Percentiles rank a stretch among this genome's conserved stretches.
Evolutionary conservation across 64 coral and sea anemone genomes (phyloP).

Genomic region (Montipora capricornis): DNA sequence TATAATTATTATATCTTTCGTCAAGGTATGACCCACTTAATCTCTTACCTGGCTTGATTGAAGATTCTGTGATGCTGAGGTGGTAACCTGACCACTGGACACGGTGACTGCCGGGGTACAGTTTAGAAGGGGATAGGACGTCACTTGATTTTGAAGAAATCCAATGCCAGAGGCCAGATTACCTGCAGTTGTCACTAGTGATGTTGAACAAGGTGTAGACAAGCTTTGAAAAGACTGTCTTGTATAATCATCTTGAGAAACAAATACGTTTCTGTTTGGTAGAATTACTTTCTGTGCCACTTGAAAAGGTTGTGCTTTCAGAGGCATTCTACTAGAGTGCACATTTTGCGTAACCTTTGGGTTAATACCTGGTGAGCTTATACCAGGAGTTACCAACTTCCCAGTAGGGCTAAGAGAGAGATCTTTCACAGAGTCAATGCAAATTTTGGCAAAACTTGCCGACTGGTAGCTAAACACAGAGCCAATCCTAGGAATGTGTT

Average conservation of each 20-base stretch:
- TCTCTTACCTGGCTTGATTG: conserved; percentile 29
- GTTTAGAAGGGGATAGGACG: neutral
- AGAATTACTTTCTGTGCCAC: neutral
- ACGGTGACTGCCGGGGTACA: neutral
- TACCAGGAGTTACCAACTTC: neutral
- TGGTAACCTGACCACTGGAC: conserved; percentile 5
- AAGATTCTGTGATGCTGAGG: neutral
- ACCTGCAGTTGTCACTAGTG: neutral
- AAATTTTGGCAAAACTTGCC: neutral
- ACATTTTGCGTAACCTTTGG: neutral
- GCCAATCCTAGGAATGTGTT: conserved; percentile 32
- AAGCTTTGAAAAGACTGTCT: conserved; percentile 23
- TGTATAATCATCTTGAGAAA: neutral
- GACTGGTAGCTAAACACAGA: conserved; percentile 34
- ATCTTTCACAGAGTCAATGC: conserved; percentile 36
- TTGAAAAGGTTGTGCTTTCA: neutral
- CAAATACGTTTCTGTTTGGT: neutral
- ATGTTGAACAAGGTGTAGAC: neutral
- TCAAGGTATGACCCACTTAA: neutral
- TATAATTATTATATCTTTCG: no score
- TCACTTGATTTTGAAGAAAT: conserved; percentile 12
- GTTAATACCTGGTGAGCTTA: neutral
- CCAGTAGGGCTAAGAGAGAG: neutral
- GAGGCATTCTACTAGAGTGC: neutral
- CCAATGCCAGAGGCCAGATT: neutral